Evolutionary conservation across 2,113 vertebrate species (phyloP).

Genomic region (Podarcis cretensis): DNA sequence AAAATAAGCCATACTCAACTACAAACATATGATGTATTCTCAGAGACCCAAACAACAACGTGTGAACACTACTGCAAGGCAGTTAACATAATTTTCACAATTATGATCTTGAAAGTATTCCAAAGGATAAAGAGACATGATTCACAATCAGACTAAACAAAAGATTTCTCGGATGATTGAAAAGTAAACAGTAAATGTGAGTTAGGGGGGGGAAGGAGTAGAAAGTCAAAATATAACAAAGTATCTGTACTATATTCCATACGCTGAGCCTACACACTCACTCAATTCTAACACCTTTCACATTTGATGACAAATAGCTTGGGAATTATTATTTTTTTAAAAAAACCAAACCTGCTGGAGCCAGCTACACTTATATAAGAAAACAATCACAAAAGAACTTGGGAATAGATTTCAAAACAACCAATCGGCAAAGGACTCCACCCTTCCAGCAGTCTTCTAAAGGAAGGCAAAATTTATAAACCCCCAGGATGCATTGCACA

Average conservation of each 20-base stretch:
- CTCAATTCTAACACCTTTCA: conserved; percentile 66
- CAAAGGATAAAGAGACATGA: conserved; percentile 4
- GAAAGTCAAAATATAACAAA: conserved; percentile 34
- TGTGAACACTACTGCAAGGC: neutral
- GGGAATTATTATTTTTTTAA: conserved; percentile 31
- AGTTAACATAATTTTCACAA: conserved; percentile 3
- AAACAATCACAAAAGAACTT: conserved; percentile 40
- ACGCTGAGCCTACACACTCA: conserved; percentile 40
- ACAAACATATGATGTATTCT: neutral
- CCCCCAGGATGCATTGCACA: conserved; percentile 41
- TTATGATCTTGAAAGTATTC: conserved; percentile 22
- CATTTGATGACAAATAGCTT: conserved; percentile 61
- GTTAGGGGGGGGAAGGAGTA: neutral
- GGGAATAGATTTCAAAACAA: conserved; percentile 43
- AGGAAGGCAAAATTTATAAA: conserved; percentile 56
- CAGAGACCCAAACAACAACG: neutral
- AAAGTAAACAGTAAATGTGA: conserved; percentile 32
- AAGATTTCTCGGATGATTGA: conserved; percentile 30
- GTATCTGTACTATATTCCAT: conserved; percentile 28
- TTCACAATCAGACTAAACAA: conserved; percentile 45
- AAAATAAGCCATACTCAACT: neutral
- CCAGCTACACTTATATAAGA: neutral
- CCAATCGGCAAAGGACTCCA: conserved; percentile 20
- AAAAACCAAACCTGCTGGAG: conserved; percentile 48
- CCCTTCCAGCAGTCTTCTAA: rapidly evolving